Conservation (phyloP, 2,113 vertebrate species). For the Sorex fumeus region DNA sequence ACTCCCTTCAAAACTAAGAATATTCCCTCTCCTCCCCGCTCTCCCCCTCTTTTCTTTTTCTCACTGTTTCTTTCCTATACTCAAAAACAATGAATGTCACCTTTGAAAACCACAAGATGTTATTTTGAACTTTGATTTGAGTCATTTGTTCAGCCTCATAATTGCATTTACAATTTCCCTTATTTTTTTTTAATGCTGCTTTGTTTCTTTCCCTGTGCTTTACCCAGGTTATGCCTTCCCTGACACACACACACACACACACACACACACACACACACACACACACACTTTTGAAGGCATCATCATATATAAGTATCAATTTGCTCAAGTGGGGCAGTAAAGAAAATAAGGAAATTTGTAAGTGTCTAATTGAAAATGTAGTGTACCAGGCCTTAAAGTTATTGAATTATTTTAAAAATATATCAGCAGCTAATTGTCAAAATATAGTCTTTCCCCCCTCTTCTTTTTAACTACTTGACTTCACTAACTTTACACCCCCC, state of each 20-base stretch:
- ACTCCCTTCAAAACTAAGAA: constrained; percentile 51
- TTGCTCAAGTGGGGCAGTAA: no score
- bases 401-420: background rate
- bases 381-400: background rate
- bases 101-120: constrained; percentile 27
- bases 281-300: background rate
- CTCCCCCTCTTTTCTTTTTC: background rate
- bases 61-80: background rate
- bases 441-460: background rate
- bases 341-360: background rate
- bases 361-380: background rate
- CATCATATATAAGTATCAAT: background rate
- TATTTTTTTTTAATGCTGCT: background rate
- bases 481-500: background rate
- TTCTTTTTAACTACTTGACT: background rate
- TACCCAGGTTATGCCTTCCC: background rate
- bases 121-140: constrained; percentile 59
- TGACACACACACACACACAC: background rate
- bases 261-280: background rate
- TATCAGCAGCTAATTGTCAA: background rate
- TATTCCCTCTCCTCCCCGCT: background rate
- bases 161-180: background rate
- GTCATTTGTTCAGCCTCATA: constrained; percentile 18
- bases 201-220: constrained; percentile 10
- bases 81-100: constrained; percentile 22